Base-by-base conservation (phyloP, 2,113 vertebrate genomes). In the Apus apus region DNA sequence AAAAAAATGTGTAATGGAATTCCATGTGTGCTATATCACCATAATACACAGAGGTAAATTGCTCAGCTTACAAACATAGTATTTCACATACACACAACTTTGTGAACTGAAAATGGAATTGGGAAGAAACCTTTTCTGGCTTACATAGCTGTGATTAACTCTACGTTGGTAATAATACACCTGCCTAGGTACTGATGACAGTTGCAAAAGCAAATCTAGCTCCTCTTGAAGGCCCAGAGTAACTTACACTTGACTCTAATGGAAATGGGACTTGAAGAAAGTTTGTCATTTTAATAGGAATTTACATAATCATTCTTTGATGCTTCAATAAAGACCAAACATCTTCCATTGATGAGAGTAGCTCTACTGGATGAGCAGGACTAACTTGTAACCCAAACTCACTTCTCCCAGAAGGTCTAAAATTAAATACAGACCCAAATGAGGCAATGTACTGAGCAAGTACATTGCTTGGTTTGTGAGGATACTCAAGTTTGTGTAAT, bases 251-350 rank as follows among this genome's bases (percentile, higher is more conserved):
- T 76, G 26, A 78, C 57, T 93, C 22, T 46, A 84, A 75, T 58
- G 45, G 78, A 86, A 95, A 87, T 40, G 40, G 14, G 45, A 75
- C 17, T 65, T 70, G 76, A 90, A 86, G 26, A 65, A 80, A 93
- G 89, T 74, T 8, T 82, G 68, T 57, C 26, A 83, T 88, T 88
- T 91, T 86, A 90, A 81, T 50, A 75, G 9, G 38, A 93, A 93
- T 78, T 92, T 83, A 56, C 83, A 94, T 87, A 78, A 75, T 50
- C 9, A 3, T 71, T 84, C 82, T 84, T 72, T 80, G 85, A 93
- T 66, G 75, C 45, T 94, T 86, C 86, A 84, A 10, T 50, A 81
- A 92, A 94, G 61, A 45, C 79, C 61, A 48, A 94, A 89, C 22
- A 81, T 43, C 70, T 75, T 70, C 79, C 61, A 81, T 1, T 84